Conservation (phyloP, 2,888 invertebrate genomes). For the Torymus aiolomorphi region DNA sequence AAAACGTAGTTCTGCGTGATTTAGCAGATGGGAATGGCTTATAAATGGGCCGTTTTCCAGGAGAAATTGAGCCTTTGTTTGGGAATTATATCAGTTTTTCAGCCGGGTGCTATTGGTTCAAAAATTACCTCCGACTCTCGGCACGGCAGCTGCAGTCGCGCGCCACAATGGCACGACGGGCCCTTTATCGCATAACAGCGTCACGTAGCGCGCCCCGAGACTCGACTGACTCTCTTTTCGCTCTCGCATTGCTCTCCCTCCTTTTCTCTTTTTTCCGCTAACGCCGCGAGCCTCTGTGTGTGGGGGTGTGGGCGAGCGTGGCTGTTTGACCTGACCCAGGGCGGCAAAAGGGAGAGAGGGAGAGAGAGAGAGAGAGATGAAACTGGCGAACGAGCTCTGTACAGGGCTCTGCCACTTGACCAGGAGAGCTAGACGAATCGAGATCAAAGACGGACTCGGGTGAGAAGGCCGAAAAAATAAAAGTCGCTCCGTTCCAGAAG, state of each 20-base stretch:
- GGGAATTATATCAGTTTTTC: conserved; percentile 48
- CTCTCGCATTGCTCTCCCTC: not conserved
- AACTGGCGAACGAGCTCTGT: not conserved
- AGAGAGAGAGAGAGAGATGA: not conserved
- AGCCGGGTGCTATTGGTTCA: conserved; percentile 36
- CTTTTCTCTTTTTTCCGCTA: not conserved
- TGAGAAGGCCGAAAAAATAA: conserved; percentile 21
- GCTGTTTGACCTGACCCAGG: too few relatives aligned
- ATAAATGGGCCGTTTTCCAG: conserved; percentile 35
- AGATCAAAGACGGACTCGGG: conserved; percentile 14
- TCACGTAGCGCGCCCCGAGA: conserved; percentile 27
- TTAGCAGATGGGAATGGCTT: conserved; percentile 33
- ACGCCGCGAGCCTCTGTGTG: not conserved
- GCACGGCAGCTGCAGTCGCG: too few relatives aligned
- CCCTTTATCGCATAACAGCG: conserved; percentile 40
- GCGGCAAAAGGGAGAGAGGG: not conserved
- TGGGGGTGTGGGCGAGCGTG: too few relatives aligned
- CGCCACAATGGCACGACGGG: conserved; percentile 23
- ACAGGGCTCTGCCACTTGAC: conserved; percentile 19
- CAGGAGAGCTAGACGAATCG: conserved; percentile 5
- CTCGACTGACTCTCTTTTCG: too few relatives aligned
- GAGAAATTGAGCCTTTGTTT: conserved; percentile 41
- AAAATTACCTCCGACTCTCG: conserved; percentile 25
- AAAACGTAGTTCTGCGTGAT: conserved; percentile 17
- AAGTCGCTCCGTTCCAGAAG: not conserved